Evolutionary conservation across 2,797 vertebrate species (phyloP).

Genomic region (Dicrostonyx torquatus): DNA sequence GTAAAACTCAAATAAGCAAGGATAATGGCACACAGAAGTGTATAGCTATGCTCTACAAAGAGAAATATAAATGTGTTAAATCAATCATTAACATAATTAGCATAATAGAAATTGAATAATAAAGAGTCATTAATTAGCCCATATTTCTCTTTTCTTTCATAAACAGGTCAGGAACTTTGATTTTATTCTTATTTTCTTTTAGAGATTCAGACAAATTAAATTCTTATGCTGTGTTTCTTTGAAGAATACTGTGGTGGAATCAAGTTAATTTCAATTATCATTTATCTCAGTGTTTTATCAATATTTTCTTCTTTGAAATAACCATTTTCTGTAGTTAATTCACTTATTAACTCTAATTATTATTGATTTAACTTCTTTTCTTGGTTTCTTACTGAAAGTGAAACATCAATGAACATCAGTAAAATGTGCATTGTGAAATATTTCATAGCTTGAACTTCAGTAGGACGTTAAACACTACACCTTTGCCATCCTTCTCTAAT

Average conservation of each 20-base stretch:
- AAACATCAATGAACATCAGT: neutral
- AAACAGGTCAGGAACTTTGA: constrained; percentile 37
- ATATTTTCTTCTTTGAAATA: constrained; percentile 52
- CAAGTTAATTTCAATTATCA: constrained; percentile 53
- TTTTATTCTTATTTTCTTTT: constrained; percentile 44
- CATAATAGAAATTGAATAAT: constrained; percentile 47
- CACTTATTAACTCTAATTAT: constrained; percentile 44
- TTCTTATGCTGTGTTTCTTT: constrained; percentile 60
- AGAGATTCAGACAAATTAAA: constrained; percentile 48
- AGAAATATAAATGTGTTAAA: constrained; percentile 41
- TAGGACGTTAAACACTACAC: constrained; percentile 19
- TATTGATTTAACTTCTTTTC: neutral
- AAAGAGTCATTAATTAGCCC: constrained; percentile 48
- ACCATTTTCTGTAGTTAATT: constrained; percentile 51
- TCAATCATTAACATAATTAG: neutral
- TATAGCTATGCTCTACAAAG: constrained; percentile 26
- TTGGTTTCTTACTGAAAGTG: constrained; percentile 57
- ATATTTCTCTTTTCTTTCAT: constrained; percentile 21
- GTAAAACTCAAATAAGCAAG: constrained; percentile 44
- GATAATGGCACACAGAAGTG: constrained; percentile 4
- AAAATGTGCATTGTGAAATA: neutral
- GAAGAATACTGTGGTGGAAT: constrained; percentile 28
- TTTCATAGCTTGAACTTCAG: constrained; percentile 48
- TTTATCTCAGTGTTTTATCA: constrained; percentile 52
- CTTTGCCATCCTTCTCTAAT: constrained; percentile 27